These are phyloP conservation scores for Scaptomyza tumidula DNA, from an alignment of 2,888 invertebrate genomes.

Conservation along the genomic window DNA sequence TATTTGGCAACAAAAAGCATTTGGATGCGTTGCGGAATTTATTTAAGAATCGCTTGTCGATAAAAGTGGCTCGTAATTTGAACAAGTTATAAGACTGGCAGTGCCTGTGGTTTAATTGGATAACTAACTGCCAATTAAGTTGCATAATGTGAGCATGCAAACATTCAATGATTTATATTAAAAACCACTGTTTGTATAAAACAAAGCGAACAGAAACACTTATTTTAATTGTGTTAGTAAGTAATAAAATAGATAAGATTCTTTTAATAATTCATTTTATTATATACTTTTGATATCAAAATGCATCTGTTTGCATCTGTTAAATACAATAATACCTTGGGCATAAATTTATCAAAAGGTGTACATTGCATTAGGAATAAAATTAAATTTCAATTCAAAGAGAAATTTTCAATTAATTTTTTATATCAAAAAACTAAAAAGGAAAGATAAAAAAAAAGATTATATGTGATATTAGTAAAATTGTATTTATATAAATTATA, in stretches of 20 bases:
- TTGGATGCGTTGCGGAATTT: conserved; percentile 5
- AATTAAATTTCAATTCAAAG: background rate
- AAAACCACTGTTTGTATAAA: background rate
- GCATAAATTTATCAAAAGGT: background rate
- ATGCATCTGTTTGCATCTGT: too few relatives aligned
- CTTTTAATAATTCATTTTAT: too few relatives aligned
- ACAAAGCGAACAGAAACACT: background rate
- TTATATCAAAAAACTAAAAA: too few relatives aligned
- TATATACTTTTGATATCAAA: too few relatives aligned
- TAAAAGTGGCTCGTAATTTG: conserved; percentile 22
- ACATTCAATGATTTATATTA: background rate
- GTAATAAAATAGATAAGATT: background rate
- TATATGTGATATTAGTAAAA: too few relatives aligned
- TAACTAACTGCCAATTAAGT: background rate
- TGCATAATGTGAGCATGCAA: background rate
- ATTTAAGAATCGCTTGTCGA: conserved; percentile 26
- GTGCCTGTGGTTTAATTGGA: background rate
- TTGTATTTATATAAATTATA: too few relatives aligned
- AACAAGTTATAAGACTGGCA: background rate
- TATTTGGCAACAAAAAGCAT: conserved; percentile 1
- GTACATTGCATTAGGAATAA: background rate
- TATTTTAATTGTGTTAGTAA: background rate
- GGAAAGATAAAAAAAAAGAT: too few relatives aligned
- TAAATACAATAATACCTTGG: too few relatives aligned
- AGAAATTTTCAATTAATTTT: background rate